Evolutionary conservation across 1,140 invertebrate species (phyloP), one percentile per base, ranked within the genome.

Genomic region (Nasonia longicornis): DNA sequence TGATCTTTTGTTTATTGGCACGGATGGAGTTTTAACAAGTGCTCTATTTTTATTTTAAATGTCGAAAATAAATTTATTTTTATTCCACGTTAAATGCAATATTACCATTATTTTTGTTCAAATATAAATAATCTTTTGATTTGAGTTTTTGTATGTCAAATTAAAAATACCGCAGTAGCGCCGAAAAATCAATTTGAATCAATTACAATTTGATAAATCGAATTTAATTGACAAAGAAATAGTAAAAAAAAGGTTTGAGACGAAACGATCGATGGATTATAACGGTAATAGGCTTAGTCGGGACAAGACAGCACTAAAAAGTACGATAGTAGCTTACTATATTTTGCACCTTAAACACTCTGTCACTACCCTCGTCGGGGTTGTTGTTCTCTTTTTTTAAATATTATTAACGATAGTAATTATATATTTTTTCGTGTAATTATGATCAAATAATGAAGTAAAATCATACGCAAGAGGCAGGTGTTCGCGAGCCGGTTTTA

Each of bases 271-370:
- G 66, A 85, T 82, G 84, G 82, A 74, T 81, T 83, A 70, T 71
- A 58, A 83, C 78, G 84, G 84, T 85, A 82, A 86, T 87, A 89
- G 87, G 84, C 87, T 88, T 89, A 88, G 87, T 87, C 84, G 86
- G 84, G 76, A 75, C 35, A 78, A 86, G 82, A 85, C 85, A 89
- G 88, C 88, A 89, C 87, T 87, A 86, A 86, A 82, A 84, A 26
- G 64, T 87, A 89, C 85, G 84, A 89, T 88, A 82, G 85, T 90
- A 89, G 87, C 84, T 88, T 87, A 90, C 84, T 87, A 88, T 89
- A 89, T 88, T 89, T 89, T 89, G 89, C 88, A 89, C 89, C 84
- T 88, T 87, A 85, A 85, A 84, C 84, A 85, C 85, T 87, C 84
- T 86, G 84, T 86, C 87, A 83, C 73, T 81, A 81, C 80, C 82